Base-by-base conservation (phyloP, 2,113 vertebrate species). In the Indicator maculatus region DNA sequence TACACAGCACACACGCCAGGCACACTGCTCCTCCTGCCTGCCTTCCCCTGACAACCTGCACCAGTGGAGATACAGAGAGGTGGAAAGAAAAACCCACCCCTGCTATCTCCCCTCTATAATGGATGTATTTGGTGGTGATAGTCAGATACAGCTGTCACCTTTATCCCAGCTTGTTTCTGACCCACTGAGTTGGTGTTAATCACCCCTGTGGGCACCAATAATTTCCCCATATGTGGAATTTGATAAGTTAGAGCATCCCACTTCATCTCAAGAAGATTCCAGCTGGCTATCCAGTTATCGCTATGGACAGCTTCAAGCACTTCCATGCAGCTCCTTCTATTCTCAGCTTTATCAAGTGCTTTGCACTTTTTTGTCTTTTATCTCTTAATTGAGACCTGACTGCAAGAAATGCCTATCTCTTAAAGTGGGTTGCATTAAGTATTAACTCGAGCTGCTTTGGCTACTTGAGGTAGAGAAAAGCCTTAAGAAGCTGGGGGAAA, bases 161-260 rank as follows among this genome's bases (percentile, higher is more conserved):
- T 99, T 98, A 99, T 99, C 98, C 98, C 98, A 98, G 98, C 98
- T 98, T 98, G 98, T 98, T 99, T 98, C 98, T 99, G 98, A 99
- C 99, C 99, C 98, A 95, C 97, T 96, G 98, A 98, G 98, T 96
- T 97, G 82, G 98, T 98, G 98, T 98, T 99, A 99, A 99, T 99
- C 98, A 98, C 98, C 98, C 98, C 98, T 98, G 98, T 98, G 98
- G 98, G 98, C 98, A 98, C 98, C 99, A 99, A 98, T 99, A 99
- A 99, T 99, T 98, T 98, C 98, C 97, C 99, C 98, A 98, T 98
- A 98, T 99, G 98, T 98, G 98, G 98, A 99, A 99, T 99, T 98
- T 99, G 99, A 99, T 99, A 99, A 99, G 98, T 99, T 98, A 98
- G 97, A 98, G 98, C 98, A 98, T 41, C 98, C 98, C 98, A 99